phyloP scores from a whole-genome alignment of 1,140 invertebrate genomes.

The Chymomyza costata region DNA sequence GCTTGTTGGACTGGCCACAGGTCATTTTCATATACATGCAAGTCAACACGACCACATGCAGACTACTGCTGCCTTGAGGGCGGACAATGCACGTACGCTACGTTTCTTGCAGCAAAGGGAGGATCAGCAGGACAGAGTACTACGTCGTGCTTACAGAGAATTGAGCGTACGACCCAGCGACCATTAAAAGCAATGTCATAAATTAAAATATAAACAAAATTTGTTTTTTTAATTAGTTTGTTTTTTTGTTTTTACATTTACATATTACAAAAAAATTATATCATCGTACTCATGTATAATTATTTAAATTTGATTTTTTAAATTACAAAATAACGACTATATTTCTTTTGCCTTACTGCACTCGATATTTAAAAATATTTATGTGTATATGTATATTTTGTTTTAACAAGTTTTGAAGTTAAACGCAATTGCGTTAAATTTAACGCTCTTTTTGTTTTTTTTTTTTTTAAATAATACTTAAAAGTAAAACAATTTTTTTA shows the following conservation, averaged over 20 bases:
- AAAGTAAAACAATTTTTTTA: slow-evolving; percentile 59
- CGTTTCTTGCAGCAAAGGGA: no score
- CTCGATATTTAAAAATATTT: slow-evolving; percentile 34
- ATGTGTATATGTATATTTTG: not conserved
- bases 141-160: no score
- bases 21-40: not conserved
- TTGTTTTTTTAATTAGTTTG: slow-evolving; percentile 37
- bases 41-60: not conserved
- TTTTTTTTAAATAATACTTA: slow-evolving; percentile 65
- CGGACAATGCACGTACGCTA: no score
- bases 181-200: no score
- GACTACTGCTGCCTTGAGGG: not conserved
- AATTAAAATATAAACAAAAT: slow-evolving; percentile 21
- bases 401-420: slow-evolving; percentile 49
- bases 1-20: no score
- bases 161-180: no score
- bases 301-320: slow-evolving; percentile 53
- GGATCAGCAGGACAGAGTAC: no score
- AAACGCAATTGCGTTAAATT: slow-evolving; percentile 62
- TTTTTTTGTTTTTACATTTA: slow-evolving; percentile 57
- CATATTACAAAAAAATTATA: slow-evolving; percentile 48
- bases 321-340: slow-evolving; percentile 72
- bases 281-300: slow-evolving; percentile 39
- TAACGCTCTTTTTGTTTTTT: slow-evolving; percentile 19
- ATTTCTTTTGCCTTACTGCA: slow-evolving; percentile 62